phyloP scores from a whole-genome alignment of 2,888 invertebrate genomes.

The Hypena proboscidalis region DNA sequence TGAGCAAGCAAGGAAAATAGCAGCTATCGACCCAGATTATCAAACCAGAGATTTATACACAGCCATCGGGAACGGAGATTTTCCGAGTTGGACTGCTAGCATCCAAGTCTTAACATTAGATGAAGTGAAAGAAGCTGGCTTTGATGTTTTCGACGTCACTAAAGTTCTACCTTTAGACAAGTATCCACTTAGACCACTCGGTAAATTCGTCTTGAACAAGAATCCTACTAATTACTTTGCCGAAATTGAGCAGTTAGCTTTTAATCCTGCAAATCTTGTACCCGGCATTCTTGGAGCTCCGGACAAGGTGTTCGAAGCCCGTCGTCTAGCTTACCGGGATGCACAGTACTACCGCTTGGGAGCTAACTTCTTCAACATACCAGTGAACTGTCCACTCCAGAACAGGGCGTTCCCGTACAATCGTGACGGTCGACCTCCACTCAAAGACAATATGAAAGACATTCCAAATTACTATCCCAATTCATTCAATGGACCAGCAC shows the following conservation, averaged over 20 bases:
- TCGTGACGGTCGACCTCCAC: slow-evolving; percentile 92
- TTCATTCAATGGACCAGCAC: slow-evolving; percentile 93
- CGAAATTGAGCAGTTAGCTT: slow-evolving; percentile 96
- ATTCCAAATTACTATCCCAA: slow-evolving; percentile 98
- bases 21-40: slow-evolving; percentile 94
- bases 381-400: slow-evolving; percentile 96
- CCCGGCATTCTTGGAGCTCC: slow-evolving; percentile 96
- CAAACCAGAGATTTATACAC: slow-evolving; percentile 93
- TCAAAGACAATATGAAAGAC: slow-evolving; percentile 91
- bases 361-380: slow-evolving; percentile 94
- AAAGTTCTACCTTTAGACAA: slow-evolving; percentile 92
- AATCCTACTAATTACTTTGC: slow-evolving; percentile 96
- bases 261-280: slow-evolving; percentile 93
- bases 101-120: slow-evolving; percentile 93
- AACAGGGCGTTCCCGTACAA: slow-evolving; percentile 89
- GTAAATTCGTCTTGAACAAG: slow-evolving; percentile 92
- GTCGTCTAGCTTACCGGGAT: slow-evolving; percentile 94
- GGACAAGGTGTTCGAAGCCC: slow-evolving; percentile 94
- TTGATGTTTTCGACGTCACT: slow-evolving; percentile 96
- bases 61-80: slow-evolving; percentile 90
- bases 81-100: slow-evolving; percentile 90
- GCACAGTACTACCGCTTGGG: slow-evolving; percentile 94
- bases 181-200: slow-evolving; percentile 93
- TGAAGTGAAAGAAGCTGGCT: slow-evolving; percentile 90
- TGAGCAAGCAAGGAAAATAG: slow-evolving; percentile 87